Evolutionary conservation across 2,888 invertebrate genomes (phyloP), one percentile per base, ranked within the genome.

Genomic region (Argyresthia albistria): DNA sequence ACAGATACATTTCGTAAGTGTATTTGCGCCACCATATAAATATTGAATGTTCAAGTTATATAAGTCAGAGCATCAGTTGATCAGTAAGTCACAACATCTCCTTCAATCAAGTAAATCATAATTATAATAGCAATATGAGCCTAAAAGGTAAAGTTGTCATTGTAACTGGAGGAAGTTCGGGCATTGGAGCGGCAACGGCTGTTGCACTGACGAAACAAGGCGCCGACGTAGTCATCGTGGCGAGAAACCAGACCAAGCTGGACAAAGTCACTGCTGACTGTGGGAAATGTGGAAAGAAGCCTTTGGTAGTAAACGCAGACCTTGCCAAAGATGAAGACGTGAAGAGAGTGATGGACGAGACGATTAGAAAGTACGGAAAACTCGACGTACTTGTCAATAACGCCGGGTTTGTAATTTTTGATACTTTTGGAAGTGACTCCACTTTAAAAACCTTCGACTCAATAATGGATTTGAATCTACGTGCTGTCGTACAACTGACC

Each of bases 401-500:
- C 56, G 66, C 67, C 51, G 69, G 64, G n/a, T 57, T 68, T 35
- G 61, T 54, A 53, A 59, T 48, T 50, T 25, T 52, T 9, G 61
- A 53, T 15, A 57, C 43, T 14, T 43, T 43, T 14, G 43, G 14
- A 12, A 14, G 4, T 4, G 12, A 43, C 10, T 10, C 10, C 2
- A 14, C 43, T 8, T 12, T 43, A 12, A 14, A 11, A 8, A 14
- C 14, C 4, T 14, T 43, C 14, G 43, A 43, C 14, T 8, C n/a
- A 2, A 12, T 43, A 8, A 43, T 43, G 8, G 14, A 6, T 8
- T 12, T 43, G 43, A 43, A 43, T 12, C 14, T 12, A 10, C 43
- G 43, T 60, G 83, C 91, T 1, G 70, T 92, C 11, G 92, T 91
- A 64, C 88, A 91, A 43, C 70, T 96, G 57, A 95, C 94, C 0